A percentile compares a stretch with the other conserved stretches of the same genome.
Evolutionary conservation across 2,888 invertebrate species (phyloP).

Genomic region (Netelia fuscicornis): DNA sequence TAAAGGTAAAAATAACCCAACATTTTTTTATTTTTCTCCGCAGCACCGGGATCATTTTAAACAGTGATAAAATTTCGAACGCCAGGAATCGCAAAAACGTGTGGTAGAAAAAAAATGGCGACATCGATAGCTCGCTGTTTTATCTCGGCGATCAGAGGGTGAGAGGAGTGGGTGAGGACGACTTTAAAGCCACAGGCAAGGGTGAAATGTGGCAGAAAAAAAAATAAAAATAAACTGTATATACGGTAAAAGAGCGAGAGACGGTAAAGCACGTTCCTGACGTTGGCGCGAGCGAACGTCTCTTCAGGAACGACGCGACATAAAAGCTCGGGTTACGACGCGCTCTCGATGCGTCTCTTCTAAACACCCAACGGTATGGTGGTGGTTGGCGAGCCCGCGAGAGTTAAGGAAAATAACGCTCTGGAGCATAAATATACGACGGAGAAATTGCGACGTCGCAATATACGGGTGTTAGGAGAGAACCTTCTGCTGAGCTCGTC

Average conservation of each 20-base stretch:
- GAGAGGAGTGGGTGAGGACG: background rate
- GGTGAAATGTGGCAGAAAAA: background rate
- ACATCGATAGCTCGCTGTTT: background rate
- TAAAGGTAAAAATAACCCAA: too few species aligned
- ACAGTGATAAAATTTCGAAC: too few species aligned
- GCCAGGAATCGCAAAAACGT: too few species aligned
- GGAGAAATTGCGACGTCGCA: slow-evolving; percentile 60
- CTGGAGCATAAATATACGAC: slow-evolving; percentile 65
- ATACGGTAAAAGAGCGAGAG: background rate
- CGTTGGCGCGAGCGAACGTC: slow-evolving; percentile 40
- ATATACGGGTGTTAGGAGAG: background rate
- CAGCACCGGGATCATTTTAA: too few species aligned
- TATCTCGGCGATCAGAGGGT: background rate
- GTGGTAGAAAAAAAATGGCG: background rate
- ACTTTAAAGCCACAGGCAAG: background rate
- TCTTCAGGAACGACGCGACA: slow-evolving; percentile 43
- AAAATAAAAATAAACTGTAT: slow-evolving; percentile 18
- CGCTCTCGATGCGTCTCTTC: slow-evolving; percentile 64
- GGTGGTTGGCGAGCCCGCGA: background rate
- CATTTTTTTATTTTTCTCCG: too few species aligned
- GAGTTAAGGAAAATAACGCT: slow-evolving; percentile 61
- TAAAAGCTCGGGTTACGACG: slow-evolving; percentile 65
- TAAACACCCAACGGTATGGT: slow-evolving; percentile 54
- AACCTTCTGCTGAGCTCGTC: slow-evolving; percentile 56
- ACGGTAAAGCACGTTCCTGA: slow-evolving; percentile 19